Conservation (phyloP, 2,113 vertebrate genomes). For the Ophiodon elongatus region DNA sequence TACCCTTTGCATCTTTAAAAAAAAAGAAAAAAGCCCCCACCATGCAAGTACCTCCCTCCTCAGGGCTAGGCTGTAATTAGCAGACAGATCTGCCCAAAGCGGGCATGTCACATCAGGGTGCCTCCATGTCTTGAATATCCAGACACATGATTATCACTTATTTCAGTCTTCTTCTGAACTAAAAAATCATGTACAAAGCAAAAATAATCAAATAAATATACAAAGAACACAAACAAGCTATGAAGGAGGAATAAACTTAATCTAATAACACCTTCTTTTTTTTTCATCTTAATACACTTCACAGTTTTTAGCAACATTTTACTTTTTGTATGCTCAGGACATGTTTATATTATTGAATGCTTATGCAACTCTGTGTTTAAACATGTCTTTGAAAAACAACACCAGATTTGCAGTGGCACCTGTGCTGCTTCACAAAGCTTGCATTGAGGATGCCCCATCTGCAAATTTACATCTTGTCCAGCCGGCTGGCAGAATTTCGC, state of each 20-base stretch:
- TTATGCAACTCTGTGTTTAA: slow-evolving; percentile 29
- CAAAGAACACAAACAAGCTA: slow-evolving; percentile 26
- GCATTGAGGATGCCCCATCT: slow-evolving; percentile 68
- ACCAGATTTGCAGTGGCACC: slow-evolving; percentile 39
- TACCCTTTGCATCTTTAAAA: slow-evolving; percentile 80
- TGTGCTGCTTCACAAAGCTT: slow-evolving; percentile 59
- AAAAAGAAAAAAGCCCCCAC: slow-evolving; percentile 76
- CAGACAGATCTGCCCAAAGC: slow-evolving; percentile 88
- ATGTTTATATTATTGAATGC: slow-evolving; percentile 21
- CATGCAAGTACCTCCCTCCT: slow-evolving; percentile 88
- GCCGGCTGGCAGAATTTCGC: slow-evolving; percentile 44
- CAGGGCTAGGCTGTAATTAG: slow-evolving; percentile 91
- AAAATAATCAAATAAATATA: slow-evolving; percentile 14
- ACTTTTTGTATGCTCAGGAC: background rate
- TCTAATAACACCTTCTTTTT: slow-evolving; percentile 19
- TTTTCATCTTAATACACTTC: slow-evolving; percentile 9
- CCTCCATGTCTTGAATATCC: slow-evolving; percentile 79
- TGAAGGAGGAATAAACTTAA: background rate
- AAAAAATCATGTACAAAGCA: slow-evolving; percentile 37
- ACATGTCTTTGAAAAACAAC: slow-evolving; percentile 29
- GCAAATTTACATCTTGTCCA: slow-evolving; percentile 65
- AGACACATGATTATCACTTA: slow-evolving; percentile 84
- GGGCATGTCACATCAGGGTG: slow-evolving; percentile 85
- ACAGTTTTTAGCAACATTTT: slow-evolving; percentile 7
- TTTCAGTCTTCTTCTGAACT: slow-evolving; percentile 72